These are phyloP conservation scores for Odontocolon sp. DNA, from an alignment of 2,888 invertebrate genomes.

Conservation along the genomic window DNA sequence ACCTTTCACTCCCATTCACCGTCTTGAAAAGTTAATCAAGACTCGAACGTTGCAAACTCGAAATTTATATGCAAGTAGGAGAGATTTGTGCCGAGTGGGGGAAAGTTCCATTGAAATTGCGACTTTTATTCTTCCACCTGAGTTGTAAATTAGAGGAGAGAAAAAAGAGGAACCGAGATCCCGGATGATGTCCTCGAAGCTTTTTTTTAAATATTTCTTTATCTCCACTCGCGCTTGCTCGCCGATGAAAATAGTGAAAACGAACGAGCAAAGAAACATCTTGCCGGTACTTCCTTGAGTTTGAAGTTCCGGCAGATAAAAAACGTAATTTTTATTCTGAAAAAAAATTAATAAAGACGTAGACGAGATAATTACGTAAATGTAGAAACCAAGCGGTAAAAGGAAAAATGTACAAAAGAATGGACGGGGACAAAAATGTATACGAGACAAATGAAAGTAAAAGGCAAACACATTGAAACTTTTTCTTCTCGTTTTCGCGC, in stretches of 20 bases:
- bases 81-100: neutral
- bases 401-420: constrained; percentile 8
- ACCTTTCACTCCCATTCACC: constrained; percentile 9
- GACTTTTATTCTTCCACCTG: constrained; percentile 38
- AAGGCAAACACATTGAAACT: neutral
- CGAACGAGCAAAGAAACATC: constrained; percentile 30
- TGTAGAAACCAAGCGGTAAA: constrained; percentile 64
- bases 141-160: constrained; percentile 6
- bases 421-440: neutral
- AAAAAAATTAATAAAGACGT: constrained; percentile 57
- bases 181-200: constrained; percentile 52
- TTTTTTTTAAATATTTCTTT: constrained; percentile 24
- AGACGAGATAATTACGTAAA: constrained; percentile 70
- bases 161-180: constrained; percentile 36
- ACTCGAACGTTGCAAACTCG: constrained; percentile 23
- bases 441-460: constrained; percentile 30
- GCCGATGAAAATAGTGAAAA: constrained; percentile 14
- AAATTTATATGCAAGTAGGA: constrained; percentile 30
- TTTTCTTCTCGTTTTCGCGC: neutral
- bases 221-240: constrained; percentile 15
- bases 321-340: constrained; percentile 61
- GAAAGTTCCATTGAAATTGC: constrained; percentile 22
- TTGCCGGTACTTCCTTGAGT: constrained; percentile 44
- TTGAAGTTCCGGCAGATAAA: constrained; percentile 60
- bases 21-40: constrained; percentile 47